Evolutionary conservation across 30 jellyfish, hydroid and myxozoan genomes (phyloP), one percentile per base, ranked within the genome.

Genomic region (Aurelia aurita): DNA sequence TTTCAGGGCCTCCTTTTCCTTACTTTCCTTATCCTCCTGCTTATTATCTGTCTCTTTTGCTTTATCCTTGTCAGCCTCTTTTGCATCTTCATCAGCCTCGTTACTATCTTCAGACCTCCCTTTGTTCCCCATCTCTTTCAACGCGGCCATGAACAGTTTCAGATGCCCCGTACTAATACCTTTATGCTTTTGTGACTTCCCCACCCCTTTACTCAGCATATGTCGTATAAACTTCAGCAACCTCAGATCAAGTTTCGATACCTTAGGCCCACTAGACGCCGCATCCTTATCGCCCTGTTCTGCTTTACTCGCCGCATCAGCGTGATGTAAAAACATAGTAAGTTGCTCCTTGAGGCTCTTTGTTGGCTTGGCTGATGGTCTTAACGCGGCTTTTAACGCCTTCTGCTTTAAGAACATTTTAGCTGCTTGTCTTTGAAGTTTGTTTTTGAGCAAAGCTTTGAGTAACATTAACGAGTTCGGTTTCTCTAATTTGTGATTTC

Each of bases 351-450:
- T 83, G 54, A 69, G 61, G 55, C 81, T 58, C 47, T 69, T 57
- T 18, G 77, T 74, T 29, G 78, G 85, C 23, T 49, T 68, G 13
- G 46, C 79, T 1, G 79, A 20, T 29, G 88, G 69, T 67, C 47
- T 71, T 22, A 21, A 25, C 22, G 79, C 79, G 1, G 91, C 91
- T 11, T 47, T 45, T 32, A 58, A 49, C 26, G 58, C 72, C 85
- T 63, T 51, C 43, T 73, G 79, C n/a, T 45, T 65, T 69, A 73
- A 54, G 3, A 62, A 53, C 84, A 85, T 47, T 55, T 67, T 85
- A 6, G 63, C 65, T 4, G 89, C 95, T 59, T 85, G 84, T n/a
- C 82, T 31, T 45, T 69, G 69, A 47, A 85, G 73, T 39, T 75
- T 85, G 51, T 62, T n/a, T 74, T 73, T 85, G 43, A 69, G 28